Evolutionary conservation across 2,888 invertebrate genomes (phyloP).

Genomic region (Synanthedon myopaeformis): DNA sequence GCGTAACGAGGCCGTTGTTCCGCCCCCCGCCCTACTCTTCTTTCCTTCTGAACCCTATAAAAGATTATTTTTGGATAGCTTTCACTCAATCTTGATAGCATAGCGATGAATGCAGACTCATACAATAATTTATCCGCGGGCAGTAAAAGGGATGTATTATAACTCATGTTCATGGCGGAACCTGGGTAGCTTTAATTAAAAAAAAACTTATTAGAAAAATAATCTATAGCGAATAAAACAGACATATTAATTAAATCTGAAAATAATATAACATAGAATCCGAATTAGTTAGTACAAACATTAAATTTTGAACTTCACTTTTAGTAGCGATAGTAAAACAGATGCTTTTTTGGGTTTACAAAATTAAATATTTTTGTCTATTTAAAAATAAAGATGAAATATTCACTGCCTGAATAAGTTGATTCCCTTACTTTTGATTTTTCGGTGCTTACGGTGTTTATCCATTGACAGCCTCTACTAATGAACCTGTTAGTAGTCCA

Average conservation of each 20-base stretch:
- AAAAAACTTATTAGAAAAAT: background rate
- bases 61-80: slow-evolving; percentile 52
- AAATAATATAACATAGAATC: background rate
- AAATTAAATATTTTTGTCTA: too few species aligned
- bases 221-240: background rate
- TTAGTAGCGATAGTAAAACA: too few species aligned
- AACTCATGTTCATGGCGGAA: slow-evolving; percentile 10
- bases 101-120: slow-evolving; percentile 55
- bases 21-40: slow-evolving; percentile 24
- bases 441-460: too few species aligned
- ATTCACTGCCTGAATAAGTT: too few species aligned
- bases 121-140: slow-evolving; percentile 56
- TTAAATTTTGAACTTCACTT: too few species aligned
- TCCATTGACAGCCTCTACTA: too few species aligned
- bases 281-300: too few species aligned
- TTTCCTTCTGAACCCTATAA: slow-evolving; percentile 27
- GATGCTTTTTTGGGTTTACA: too few species aligned
- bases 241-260: background rate
- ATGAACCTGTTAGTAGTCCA: too few species aligned
- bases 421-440: too few species aligned
- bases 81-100: slow-evolving; percentile 52
- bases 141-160: slow-evolving; percentile 22
- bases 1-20: slow-evolving; percentile 66
- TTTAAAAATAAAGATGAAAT: too few species aligned
- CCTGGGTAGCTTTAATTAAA: background rate